phyloP scores from a whole-genome alignment of 2,888 invertebrate species.

The Mimachlamys varia region DNA sequence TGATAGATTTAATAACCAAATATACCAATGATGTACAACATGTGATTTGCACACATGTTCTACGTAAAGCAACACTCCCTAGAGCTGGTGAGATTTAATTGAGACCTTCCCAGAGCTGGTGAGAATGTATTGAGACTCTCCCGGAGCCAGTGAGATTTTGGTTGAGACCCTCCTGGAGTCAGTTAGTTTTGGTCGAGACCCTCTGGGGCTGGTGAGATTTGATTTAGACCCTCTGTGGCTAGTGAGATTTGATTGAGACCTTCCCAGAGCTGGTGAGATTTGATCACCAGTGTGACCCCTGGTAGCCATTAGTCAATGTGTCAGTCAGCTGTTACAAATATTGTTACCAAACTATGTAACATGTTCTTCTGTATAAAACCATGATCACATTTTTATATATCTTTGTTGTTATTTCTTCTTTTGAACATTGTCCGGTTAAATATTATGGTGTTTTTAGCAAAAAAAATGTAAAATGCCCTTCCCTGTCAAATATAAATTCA shows the following conservation, averaged over 20 bases:
- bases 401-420: background rate
- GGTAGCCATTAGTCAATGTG: conserved; percentile 25
- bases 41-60: background rate
- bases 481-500: no score
- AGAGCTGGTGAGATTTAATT: background rate
- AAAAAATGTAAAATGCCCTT: no score
- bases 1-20: conserved; percentile 23
- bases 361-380: conserved; percentile 30
- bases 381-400: conserved; percentile 1
- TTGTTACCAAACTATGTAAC: conserved; percentile 31
- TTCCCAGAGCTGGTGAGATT: background rate
- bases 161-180: no score
- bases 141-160: background rate
- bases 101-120: background rate
- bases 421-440: background rate
- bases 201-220: no score
- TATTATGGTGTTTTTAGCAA: no score
- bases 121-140: no score
- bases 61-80: background rate
- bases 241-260: no score
- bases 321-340: background rate
- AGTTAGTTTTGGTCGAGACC: no score
- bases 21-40: background rate
- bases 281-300: background rate
- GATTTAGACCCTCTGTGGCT: no score